phyloP scores from a whole-genome alignment of 2,888 invertebrate genomes.

The Mesoligia furuncula region DNA sequence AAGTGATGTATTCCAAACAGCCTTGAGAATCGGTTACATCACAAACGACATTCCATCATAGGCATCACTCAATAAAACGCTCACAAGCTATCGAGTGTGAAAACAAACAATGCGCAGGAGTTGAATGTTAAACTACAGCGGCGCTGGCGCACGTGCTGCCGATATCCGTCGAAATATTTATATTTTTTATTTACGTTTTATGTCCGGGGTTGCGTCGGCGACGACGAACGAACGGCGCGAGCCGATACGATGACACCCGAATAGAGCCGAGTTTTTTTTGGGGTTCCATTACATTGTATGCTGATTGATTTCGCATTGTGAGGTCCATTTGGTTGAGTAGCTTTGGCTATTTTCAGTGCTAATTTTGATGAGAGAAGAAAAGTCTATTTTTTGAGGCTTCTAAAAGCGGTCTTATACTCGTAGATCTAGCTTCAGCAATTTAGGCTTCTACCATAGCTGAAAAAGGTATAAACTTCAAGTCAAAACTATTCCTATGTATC shows the following conservation, averaged over 20 bases:
- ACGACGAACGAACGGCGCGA: slow-evolving; percentile 63
- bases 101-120: slow-evolving; percentile 84
- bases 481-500: background rate
- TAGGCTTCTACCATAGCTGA: too few relatives aligned
- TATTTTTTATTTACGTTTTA: slow-evolving; percentile 83
- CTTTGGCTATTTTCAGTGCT: slow-evolving; percentile 37
- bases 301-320: slow-evolving; percentile 61
- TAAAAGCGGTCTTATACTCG: background rate
- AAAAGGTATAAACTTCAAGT: background rate
- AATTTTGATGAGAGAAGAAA: slow-evolving; percentile 8
- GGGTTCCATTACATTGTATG: slow-evolving; percentile 59
- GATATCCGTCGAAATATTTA: slow-evolving; percentile 85
- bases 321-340: slow-evolving; percentile 27
- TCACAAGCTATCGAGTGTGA: slow-evolving; percentile 81
- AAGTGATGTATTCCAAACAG: slow-evolving; percentile 45
- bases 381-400: background rate
- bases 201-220: slow-evolving; percentile 73
- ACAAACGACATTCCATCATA: slow-evolving; percentile 71
- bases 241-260: slow-evolving; percentile 57
- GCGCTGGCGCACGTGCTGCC: slow-evolving; percentile 84
- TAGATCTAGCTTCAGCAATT: background rate
- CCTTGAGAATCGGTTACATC: slow-evolving; percentile 71
- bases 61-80: slow-evolving; percentile 81
- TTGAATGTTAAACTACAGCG: slow-evolving; percentile 83
- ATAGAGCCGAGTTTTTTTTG: slow-evolving; percentile 61